Evolutionary conservation across 2,888 invertebrate genomes (phyloP), one percentile per base, ranked within the genome.

Genomic region (Drosophila subquinaria): DNA sequence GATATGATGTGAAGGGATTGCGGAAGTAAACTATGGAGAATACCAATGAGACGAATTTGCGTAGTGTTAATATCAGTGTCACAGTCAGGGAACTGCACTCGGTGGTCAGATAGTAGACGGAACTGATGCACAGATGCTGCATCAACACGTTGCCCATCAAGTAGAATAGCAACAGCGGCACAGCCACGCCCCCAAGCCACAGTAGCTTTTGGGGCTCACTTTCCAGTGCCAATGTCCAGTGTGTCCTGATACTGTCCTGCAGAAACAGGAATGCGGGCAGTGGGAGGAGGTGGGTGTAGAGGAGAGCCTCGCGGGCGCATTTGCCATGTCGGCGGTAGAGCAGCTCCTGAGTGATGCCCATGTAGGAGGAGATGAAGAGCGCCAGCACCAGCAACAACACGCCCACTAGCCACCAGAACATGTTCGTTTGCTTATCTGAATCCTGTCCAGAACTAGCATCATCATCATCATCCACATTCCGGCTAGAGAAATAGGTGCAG

Each of bases 31-130:
- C 82, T 77, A 99, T 98, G 0, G 98, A 99, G 90, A 99, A 96
- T 17, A 99, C 93, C 38, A 99, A 93, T 0, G 98, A 98, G n/a
- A 97, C 94, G 91, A 99, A 99, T 93, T 99, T 99, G 47, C 99
- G 94, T 57, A 99, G 93, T 0, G 99, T 99, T 42, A 99, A 96
- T 0, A 99, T 97, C 79, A 99, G 94, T 0, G 98, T 99, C 0
- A 99, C 98, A 0, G 97, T 97, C 52, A 99, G 93, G 0, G 98
- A 98, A 0, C 97, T 95, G 91, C 97, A 98, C 92, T 98, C 97
- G 0, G 98, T 97, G 0, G 98, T 98, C 89, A 99, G 93, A 43
- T 96, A 95, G 90, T 98, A 99, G 0, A 99, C 99, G 4, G 97
- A 97, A 91, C 97, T 96, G 71, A 99, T 98, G 91, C 99, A 99